Conservation (phyloP, 2,797 vertebrate species). For the Pagetopsis macropterus region DNA sequence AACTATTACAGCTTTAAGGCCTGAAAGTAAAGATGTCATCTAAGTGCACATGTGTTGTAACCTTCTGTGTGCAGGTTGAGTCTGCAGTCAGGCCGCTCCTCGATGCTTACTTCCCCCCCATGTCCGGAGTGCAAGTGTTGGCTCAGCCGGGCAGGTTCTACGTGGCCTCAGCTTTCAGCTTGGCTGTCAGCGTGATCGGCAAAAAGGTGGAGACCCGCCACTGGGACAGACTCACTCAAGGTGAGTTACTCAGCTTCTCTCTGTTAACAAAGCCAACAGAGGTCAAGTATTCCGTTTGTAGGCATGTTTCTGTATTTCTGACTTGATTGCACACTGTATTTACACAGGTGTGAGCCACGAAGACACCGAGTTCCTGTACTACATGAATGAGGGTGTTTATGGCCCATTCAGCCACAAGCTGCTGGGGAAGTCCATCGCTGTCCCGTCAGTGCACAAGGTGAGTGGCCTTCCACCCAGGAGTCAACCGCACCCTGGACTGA, state of each 20-base stretch:
- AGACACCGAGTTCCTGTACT: conserved; percentile 91
- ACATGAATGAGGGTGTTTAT: conserved; percentile 98
- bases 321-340: conserved; percentile 23
- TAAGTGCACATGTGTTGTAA: neutral
- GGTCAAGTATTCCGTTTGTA: conserved; percentile 6
- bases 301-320: conserved; percentile 33
- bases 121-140: conserved; percentile 91
- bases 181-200: conserved; percentile 93
- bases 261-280: conserved; percentile 8
- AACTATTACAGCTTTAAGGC: neutral
- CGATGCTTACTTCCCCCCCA: conserved; percentile 92
- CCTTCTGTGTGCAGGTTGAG: conserved; percentile 83
- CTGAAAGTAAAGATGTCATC: no score
- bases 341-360: conserved; percentile 83
- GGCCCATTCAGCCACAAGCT: conserved; percentile 96
- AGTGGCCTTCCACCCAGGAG: conserved; percentile 51
- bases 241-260: conserved; percentile 66
- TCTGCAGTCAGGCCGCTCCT: conserved; percentile 90
- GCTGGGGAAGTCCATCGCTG: conserved; percentile 89
- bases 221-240: conserved; percentile 85
- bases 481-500: conserved; percentile 33
- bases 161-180: conserved; percentile 93
- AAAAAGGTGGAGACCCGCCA: conserved; percentile 88
- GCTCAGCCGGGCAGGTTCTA: conserved; percentile 95
- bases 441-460: conserved; percentile 96